Evolutionary conservation across 2,888 invertebrate species (phyloP), one percentile per base, ranked within the genome.

Genomic region (Punctoribates punctum): DNA sequence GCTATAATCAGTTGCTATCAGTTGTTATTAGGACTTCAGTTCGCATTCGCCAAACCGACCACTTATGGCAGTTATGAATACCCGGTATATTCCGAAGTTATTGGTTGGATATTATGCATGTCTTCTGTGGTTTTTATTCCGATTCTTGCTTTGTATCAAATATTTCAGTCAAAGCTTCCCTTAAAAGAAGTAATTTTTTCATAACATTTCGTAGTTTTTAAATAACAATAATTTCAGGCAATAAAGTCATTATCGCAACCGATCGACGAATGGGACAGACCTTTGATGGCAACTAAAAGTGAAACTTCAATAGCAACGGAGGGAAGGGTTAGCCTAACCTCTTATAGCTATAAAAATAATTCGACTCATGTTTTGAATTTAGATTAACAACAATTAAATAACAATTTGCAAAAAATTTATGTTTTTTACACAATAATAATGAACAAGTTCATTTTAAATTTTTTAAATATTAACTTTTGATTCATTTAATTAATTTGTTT

Each of bases 121-220:
- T 60, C 73, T 25, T 76, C 76, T 11, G 42, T 73, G 5, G n/a
- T 51, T 0, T 15, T 57, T n/a, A 76, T 76, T n/a, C 76, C 76
- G 17, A 42, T 76, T 0, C 20, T 76, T 4, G 73, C 62, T 1
- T 38, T 76, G 3, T 25, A 54, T 29, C 42, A 70, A 70, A 34
- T 70, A 23, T 17, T 70, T 20, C 15, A 8, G 9, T 42, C 42
- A n/a, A 46, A 23, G n/a, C 34, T 70, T 38, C 70, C 70, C 1
- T 20, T 70, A 1, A 20, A n/a, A n/a, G 46, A 70, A 38, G 70
- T 42, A 17, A 13, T 23, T 25, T 6, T 13, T 23, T 13, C 23
- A 25, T 57, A 9, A n/a, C n/a, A n/a, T n/a, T 51, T 17, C 17
- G 8, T 20, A n/a, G 5, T n/a, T n/a, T n/a, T 20, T 51, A 20